Base-by-base conservation (phyloP, 30 jellyfish, hydroid and myxozoan species). In the Mastigias papua region DNA sequence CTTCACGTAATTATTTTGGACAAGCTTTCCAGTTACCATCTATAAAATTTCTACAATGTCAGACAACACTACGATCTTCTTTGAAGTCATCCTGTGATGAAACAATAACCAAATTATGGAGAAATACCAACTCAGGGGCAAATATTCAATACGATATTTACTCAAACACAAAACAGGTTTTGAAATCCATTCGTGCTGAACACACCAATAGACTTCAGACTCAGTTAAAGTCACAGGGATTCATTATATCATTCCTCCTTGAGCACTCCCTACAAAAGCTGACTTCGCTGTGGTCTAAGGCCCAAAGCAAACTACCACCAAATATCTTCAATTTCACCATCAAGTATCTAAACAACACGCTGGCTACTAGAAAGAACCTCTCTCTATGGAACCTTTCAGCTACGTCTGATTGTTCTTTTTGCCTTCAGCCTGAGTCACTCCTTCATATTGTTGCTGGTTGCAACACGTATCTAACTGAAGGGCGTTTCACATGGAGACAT, bases 141-240 rank as follows among this genome's bases (percentile, higher is more conserved):
- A 65, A 65, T 25, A 65, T 65, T 25, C 76, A 65, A 25, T 26
- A 26, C 50, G 22, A 31, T 65, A 65, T 65, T 26, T 65, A 65
- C 23, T 1, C 46, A 31, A 65, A 25, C 19, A 17, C 76, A 10
- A 65, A 65, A 65, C n/a, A 54, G 67, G 25, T 25, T 11, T 21
- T 54, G 27, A 54, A 54, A 16, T 16, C 67, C 17, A 21, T 54
- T 21, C 23, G 6, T 11, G 27, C 5, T 54, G 27, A 54, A 21
- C 25, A 21, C 27, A 54, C 23, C 23, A 21, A 19, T 11, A 11
- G 67, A 11, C 67, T 54, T 21, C 20, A 54, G 27, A 6, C 23
- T 21, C 67, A 54, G 17, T 25, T 54, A 7, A 3, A 19, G 3
- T 54, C 27, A 11, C 67, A 54, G 2, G 67, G 27, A 6, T 0